phyloP scores from a whole-genome alignment of 2,797 vertebrate genomes.

The Salarias fasciatus region DNA sequence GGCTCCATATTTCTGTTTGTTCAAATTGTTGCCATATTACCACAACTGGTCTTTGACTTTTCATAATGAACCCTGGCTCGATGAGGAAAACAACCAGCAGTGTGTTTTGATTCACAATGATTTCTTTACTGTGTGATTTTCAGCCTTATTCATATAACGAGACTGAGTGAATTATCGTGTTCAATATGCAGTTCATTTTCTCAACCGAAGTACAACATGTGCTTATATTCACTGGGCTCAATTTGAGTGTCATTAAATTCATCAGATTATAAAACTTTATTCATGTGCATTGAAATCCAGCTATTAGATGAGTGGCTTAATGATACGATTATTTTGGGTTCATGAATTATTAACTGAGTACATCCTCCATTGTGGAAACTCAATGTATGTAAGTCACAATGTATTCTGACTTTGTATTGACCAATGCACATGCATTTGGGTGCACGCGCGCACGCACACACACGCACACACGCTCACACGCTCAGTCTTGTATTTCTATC shows the following conservation, averaged over 20 bases:
- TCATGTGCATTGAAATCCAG: background rate
- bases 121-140: conserved; percentile 23
- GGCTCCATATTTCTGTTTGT: conserved; percentile 4
- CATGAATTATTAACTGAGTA: conserved; percentile 2
- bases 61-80: conserved; percentile 34
- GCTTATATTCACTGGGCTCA: conserved; percentile 1
- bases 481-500: too few species aligned
- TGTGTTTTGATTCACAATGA: conserved; percentile 15
- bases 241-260: conserved; percentile 17
- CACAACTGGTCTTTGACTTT: conserved; percentile 33
- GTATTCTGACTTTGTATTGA: background rate
- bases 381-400: background rate
- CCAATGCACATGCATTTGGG: background rate
- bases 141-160: conserved; percentile 32
- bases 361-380: background rate
- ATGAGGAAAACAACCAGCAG: conserved; percentile 42
- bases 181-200: too few species aligned
- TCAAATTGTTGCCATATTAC: conserved; percentile 29
- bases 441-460: too few species aligned
- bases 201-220: conserved; percentile 29
- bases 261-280: conserved; percentile 1
- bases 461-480: too few species aligned
- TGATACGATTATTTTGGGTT: conserved; percentile 16
- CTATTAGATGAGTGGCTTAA: conserved; percentile 1
- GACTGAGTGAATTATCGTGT: conserved; percentile 21